phyloP scores from a whole-genome alignment of 2,888 invertebrate genomes.

The Lamproptera curius region DNA sequence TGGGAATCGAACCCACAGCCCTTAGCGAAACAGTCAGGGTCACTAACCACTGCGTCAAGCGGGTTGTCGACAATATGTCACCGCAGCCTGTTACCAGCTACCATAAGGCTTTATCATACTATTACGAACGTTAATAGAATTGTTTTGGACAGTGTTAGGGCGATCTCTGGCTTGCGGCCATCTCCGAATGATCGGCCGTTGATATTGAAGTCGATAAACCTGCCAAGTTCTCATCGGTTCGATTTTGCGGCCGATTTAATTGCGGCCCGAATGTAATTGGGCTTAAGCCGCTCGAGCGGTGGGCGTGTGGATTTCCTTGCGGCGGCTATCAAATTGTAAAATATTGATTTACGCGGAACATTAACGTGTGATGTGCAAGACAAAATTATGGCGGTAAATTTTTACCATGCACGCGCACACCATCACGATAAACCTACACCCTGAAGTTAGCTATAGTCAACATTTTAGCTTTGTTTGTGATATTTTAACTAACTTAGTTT shows the following conservation, averaged over 20 bases:
- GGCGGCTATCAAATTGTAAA: not conserved
- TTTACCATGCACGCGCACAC: no score
- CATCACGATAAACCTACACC: no score
- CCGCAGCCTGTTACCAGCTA: no score
- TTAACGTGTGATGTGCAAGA: no score
- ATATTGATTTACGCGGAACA: not conserved
- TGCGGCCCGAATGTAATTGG: slow-evolving; percentile 1
- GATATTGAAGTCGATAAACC: slow-evolving; percentile 12
- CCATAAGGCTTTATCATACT: not conserved
- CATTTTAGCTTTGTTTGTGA: no score
- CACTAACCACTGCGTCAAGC: no score
- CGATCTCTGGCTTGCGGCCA: slow-evolving; percentile 10
- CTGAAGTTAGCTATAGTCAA: no score
- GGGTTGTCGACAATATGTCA: no score
- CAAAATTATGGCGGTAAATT: no score
- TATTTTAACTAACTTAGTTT: no score
- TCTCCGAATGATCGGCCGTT: slow-evolving; percentile 8
- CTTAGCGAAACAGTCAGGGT: no score
- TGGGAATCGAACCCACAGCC: no score
- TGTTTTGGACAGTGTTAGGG: slow-evolving; percentile 7
- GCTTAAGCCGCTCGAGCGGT: not conserved
- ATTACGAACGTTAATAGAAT: slow-evolving; percentile 1
- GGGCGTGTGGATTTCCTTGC: not conserved
- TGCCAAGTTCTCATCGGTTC: slow-evolving; percentile 8
- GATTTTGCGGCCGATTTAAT: slow-evolving; percentile 10